A percentile compares a stretch with the other conserved stretches of the same genome.
These are phyloP conservation scores for Hafferia zeledoni DNA, from an alignment of 2,797 vertebrate genomes.

Conservation along the genomic window DNA sequence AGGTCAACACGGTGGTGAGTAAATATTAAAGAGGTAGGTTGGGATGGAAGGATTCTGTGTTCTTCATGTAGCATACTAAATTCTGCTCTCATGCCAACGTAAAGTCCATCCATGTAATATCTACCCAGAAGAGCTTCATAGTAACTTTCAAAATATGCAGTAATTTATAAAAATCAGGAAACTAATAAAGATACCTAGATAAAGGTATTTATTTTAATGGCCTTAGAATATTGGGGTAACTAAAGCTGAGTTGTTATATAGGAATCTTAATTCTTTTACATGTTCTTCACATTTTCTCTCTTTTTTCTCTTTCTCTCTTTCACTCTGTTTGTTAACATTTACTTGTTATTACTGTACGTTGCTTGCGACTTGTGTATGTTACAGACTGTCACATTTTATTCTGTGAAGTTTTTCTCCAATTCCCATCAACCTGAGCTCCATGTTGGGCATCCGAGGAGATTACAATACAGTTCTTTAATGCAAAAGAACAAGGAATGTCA, in stretches of 20 bases:
- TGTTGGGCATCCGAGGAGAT: conserved; percentile 73
- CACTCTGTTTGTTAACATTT: conserved; percentile 75
- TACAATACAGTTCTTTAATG: conserved; percentile 69
- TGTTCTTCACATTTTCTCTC: conserved; percentile 79
- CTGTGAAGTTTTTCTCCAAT: conserved; percentile 75
- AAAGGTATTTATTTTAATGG: conserved; percentile 12
- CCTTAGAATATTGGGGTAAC: conserved; percentile 52
- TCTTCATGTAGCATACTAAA: conserved; percentile 44
- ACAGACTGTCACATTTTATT: conserved; percentile 79
- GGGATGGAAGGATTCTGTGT: conserved; percentile 53
- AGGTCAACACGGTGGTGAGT: conserved; percentile 70
- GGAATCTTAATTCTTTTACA: conserved; percentile 72
- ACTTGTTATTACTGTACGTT: conserved; percentile 72
- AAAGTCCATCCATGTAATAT: neutral
- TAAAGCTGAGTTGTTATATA: conserved; percentile 51
- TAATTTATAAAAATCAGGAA: conserved; percentile 29
- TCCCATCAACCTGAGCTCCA: conserved; percentile 71
- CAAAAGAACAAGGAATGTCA: conserved; percentile 74
- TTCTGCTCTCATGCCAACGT: conserved; percentile 4
- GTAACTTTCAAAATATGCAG: conserved; percentile 2
- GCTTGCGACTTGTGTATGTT: conserved; percentile 76
- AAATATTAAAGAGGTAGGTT: conserved; percentile 74
- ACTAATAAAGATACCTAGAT: conserved; percentile 26
- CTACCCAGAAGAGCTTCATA: conserved; percentile 12
- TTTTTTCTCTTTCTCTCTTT: conserved; percentile 74